These are phyloP conservation scores for Isichthys henryi DNA, from an alignment of 2,113 vertebrate species.

Conservation along the genomic window DNA sequence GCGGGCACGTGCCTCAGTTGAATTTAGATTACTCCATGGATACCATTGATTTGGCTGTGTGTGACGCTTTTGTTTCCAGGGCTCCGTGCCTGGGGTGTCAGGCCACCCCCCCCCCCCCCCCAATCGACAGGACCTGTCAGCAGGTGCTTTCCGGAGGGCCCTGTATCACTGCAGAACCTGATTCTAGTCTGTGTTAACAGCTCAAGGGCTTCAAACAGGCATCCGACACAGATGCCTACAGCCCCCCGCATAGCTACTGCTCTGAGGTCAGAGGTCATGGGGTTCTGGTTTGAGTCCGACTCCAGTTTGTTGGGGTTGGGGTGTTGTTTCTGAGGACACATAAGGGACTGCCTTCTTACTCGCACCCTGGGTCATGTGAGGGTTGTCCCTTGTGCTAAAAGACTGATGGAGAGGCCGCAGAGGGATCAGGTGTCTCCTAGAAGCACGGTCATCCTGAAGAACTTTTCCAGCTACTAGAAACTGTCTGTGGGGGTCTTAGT, in stretches of 20 bases:
- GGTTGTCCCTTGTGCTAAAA: not conserved
- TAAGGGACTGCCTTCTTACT: not conserved
- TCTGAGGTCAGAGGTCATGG: not conserved
- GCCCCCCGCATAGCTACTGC: not conserved
- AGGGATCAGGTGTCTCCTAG: not conserved
- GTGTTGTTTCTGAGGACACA: not conserved
- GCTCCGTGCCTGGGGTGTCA: not conserved
- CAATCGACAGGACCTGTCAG: not conserved
- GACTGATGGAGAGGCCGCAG: not conserved
- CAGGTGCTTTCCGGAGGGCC: not conserved
- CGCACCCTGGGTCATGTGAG: not conserved
- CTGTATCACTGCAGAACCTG: not conserved
- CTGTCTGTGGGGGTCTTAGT: not conserved
- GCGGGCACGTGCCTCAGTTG: not conserved
- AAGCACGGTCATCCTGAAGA: not conserved
- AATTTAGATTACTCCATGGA: not conserved
- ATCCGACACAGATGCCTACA: not conserved
- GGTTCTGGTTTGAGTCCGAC: not conserved
- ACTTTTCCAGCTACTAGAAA: not conserved
- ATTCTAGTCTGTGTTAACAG: not conserved
- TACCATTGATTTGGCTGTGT: not conserved
- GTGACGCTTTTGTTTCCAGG: not conserved
- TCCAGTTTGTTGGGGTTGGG: not conserved
- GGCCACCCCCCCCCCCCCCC: not conserved
- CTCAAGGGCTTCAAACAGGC: not conserved